phyloP scores from a whole-genome alignment of 2,888 invertebrate species.

The Stegophylla sp. region DNA sequence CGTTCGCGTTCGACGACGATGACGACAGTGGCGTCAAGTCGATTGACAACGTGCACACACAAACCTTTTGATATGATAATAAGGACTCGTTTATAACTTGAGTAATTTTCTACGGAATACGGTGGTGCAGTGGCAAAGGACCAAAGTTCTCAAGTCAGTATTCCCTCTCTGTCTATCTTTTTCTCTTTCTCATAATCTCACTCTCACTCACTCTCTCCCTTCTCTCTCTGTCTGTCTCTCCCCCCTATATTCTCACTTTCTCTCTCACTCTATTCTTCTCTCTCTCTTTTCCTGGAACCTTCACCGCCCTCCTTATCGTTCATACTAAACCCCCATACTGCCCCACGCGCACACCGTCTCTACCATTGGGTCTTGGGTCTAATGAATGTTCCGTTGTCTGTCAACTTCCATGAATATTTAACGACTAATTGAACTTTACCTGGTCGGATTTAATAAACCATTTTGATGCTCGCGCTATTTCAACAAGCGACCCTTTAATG shows the following conservation, averaged over 20 bases:
- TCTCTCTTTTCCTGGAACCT: not conserved
- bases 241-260: not conserved
- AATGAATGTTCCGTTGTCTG: constrained; percentile 56
- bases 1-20: constrained; percentile 8
- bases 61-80: constrained; percentile 59
- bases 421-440: constrained; percentile 59
- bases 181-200: not conserved
- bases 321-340: not conserved
- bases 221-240: not conserved
- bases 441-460: constrained; percentile 59
- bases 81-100: constrained; percentile 55
- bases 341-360: not conserved
- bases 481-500: constrained; percentile 57
- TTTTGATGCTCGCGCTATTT: constrained; percentile 43
- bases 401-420: constrained; percentile 59
- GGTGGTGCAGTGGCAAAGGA: constrained; percentile 17
- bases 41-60: constrained; percentile 39
- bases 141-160: constrained; percentile 55
- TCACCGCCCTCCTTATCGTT: not conserved
- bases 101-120: constrained; percentile 51
- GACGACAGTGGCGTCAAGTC: constrained; percentile 24
- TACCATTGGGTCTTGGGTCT: constrained; percentile 31
- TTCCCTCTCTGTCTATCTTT: constrained; percentile 1
- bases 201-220: not conserved
- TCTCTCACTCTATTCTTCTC: not conserved